These are phyloP conservation scores for Drosophila hamatofila DNA, from an alignment of 2,888 invertebrate genomes.

Conservation along the genomic window DNA sequence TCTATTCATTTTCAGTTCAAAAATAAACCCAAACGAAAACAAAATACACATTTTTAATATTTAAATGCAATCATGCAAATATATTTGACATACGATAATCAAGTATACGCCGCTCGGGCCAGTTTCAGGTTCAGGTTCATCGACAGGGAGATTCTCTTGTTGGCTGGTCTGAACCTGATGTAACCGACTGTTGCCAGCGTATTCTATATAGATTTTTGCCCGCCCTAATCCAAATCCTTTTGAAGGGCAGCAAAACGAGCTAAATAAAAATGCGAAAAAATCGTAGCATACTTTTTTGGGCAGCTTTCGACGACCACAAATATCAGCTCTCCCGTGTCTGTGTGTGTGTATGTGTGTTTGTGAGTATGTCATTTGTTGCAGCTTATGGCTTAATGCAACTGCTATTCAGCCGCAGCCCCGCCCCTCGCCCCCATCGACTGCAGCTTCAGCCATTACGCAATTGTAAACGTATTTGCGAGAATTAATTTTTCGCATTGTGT, in stretches of 20 bases:
- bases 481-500: constrained; percentile 52
- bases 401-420: constrained; percentile 36
- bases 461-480: constrained; percentile 59
- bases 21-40: no score
- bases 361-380: constrained; percentile 63
- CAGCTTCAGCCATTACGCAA: constrained; percentile 51
- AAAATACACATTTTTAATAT: neutral
- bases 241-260: neutral
- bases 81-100: neutral
- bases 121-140: neutral
- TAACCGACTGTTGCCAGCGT: neutral
- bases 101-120: neutral
- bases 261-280: constrained; percentile 11
- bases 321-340: neutral
- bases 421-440: constrained; percentile 7
- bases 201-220: neutral
- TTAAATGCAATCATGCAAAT: neutral
- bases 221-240: constrained; percentile 1
- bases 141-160: no score
- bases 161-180: neutral
- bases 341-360: neutral
- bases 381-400: constrained; percentile 65
- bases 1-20: neutral
- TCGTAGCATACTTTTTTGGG: constrained; percentile 58
- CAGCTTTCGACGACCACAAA: constrained; percentile 26